Evolutionary conservation across 2,113 vertebrate genomes (phyloP).

Genomic region (Pardalotus punctatus): DNA sequence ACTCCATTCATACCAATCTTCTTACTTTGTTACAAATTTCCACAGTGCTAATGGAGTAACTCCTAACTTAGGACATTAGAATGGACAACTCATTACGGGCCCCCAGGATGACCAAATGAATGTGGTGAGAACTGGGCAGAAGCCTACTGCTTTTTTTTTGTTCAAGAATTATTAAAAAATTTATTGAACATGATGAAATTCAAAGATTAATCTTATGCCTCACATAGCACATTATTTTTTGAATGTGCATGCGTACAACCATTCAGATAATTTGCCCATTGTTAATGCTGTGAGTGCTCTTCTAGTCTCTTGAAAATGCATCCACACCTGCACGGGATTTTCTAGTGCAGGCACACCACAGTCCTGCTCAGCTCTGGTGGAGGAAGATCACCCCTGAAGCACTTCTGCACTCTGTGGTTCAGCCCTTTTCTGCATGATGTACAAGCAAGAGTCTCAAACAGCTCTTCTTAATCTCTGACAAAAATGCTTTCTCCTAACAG

Average conservation of each 20-base stretch:
- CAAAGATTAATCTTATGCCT: background rate
- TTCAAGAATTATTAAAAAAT: background rate
- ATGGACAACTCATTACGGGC: background rate
- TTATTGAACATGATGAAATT: background rate
- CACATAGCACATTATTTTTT: background rate
- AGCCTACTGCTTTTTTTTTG: background rate
- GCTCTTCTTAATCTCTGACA: background rate
- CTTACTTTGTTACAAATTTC: background rate
- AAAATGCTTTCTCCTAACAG: conserved; percentile 2
- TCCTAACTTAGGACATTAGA: background rate
- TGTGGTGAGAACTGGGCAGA: background rate
- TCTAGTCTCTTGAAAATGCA: background rate
- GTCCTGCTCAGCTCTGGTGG: background rate
- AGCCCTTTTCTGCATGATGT: background rate
- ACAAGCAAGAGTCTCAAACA: background rate
- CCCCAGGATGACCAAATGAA: background rate
- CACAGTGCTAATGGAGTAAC: background rate
- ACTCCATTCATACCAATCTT: background rate
- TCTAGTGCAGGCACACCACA: rapidly evolving
- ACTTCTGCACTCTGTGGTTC: background rate
- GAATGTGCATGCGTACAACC: rapidly evolving
- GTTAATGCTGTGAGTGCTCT: background rate
- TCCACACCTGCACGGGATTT: background rate
- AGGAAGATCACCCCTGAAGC: background rate
- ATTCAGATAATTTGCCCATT: background rate